Percentiles rank a stretch among this genome's conserved stretches.
These are phyloP conservation scores for Nyleta sp. DNA, from an alignment of 2,888 invertebrate species.

Conservation along the genomic window DNA sequence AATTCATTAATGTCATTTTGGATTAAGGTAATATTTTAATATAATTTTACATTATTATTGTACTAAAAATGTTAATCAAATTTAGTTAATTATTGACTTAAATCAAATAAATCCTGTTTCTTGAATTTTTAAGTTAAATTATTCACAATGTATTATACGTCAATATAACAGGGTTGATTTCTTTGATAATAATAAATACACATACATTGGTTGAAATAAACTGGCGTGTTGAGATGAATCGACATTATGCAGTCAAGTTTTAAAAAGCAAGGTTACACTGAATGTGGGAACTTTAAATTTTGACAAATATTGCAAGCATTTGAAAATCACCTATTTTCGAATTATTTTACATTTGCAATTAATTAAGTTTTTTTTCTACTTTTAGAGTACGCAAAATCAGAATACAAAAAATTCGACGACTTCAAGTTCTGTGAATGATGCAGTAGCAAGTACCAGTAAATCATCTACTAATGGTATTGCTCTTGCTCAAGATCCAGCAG, in stretches of 20 bases:
- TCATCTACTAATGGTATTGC: background rate
- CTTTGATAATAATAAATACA: too few species aligned
- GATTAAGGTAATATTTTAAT: background rate
- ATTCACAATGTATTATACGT: background rate
- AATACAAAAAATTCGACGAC: background rate
- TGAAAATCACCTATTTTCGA: too few species aligned
- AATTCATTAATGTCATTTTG: background rate
- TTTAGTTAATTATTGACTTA: background rate
- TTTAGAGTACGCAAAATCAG: too few species aligned
- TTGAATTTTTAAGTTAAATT: background rate
- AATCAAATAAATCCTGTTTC: background rate
- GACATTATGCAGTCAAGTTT: too few species aligned
- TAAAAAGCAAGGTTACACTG: too few species aligned
- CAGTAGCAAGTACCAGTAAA: background rate
- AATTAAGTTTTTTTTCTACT: too few species aligned
- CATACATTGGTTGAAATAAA: too few species aligned
- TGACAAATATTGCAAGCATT: too few species aligned
- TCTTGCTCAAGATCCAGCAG: background rate
- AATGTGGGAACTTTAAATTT: too few species aligned
- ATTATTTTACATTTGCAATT: too few species aligned
- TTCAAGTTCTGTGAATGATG: background rate
- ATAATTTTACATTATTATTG: background rate
- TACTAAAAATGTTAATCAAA: background rate
- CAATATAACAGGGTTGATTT: too few species aligned
- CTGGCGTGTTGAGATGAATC: too few species aligned